A percentile compares a stretch with the other conserved stretches of the same genome.
These are phyloP conservation scores for Lagopus muta DNA, from an alignment of 2,113 vertebrate species.

Conservation along the genomic window DNA sequence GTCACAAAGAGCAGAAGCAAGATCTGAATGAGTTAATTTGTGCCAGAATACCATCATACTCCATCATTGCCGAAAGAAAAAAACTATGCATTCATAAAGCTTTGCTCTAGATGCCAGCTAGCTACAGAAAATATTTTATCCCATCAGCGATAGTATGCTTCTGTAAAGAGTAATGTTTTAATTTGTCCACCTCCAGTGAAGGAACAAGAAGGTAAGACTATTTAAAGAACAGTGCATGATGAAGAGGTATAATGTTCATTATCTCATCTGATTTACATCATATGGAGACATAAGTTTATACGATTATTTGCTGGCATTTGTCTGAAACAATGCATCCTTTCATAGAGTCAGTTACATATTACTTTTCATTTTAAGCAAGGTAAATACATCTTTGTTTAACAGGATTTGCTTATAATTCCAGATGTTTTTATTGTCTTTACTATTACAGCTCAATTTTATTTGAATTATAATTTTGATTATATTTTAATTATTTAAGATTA, in stretches of 20 bases:
- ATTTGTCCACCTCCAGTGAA: neutral
- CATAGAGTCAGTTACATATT: neutral
- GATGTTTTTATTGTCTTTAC: neutral
- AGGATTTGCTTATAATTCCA: neutral
- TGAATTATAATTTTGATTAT: neutral
- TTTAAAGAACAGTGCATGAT: neutral
- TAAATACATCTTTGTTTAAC: neutral
- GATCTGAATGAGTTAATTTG: neutral
- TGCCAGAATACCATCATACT: neutral
- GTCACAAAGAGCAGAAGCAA: neutral
- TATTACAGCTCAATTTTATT: neutral
- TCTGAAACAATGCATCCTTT: neutral
- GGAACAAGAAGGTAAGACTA: neutral
- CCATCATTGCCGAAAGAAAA: neutral
- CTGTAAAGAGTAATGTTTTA: neutral
- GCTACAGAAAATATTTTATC: neutral
- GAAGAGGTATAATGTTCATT: neutral
- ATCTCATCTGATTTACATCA: neutral
- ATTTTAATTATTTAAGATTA: neutral
- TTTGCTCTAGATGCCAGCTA: neutral
- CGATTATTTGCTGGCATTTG: neutral
- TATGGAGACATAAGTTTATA: neutral
- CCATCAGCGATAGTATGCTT: neutral
- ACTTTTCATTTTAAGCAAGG: neutral
- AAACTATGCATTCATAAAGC: neutral